Percentiles rank a stretch among this genome's conserved stretches.
These are phyloP conservation scores for Spicauda simplicius DNA, from an alignment of 2,888 invertebrate genomes.

Conservation along the genomic window DNA sequence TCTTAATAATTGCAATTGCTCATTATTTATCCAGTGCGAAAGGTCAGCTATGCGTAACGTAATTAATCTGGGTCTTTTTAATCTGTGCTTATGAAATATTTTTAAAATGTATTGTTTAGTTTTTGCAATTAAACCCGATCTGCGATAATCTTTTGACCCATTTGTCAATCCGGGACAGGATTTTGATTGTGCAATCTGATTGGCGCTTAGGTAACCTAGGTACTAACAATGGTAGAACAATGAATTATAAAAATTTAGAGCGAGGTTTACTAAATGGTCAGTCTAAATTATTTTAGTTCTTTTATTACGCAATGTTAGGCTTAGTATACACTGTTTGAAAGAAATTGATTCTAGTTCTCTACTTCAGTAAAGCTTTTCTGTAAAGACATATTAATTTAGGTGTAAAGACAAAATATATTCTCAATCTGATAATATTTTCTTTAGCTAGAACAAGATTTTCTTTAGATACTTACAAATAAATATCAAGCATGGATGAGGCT, in stretches of 20 bases:
- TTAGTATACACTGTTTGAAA: too few species aligned
- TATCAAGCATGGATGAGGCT: too few species aligned
- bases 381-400: too few species aligned
- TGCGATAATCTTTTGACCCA: slow-evolving; percentile 35
- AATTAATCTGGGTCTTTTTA: slow-evolving; percentile 32
- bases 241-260: slow-evolving; percentile 9
- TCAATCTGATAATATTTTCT: too few species aligned
- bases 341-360: too few species aligned
- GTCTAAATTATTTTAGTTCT: background rate
- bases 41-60: slow-evolving; percentile 28
- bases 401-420: too few species aligned
- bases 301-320: background rate
- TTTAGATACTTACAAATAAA: too few species aligned
- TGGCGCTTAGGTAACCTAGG: slow-evolving; percentile 13
- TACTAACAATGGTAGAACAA: slow-evolving; percentile 11
- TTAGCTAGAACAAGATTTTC: too few species aligned
- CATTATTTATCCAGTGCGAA: slow-evolving; percentile 36
- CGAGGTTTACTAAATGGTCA: background rate
- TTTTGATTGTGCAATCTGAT: slow-evolving; percentile 18
- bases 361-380: too few species aligned
- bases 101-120: slow-evolving; percentile 29
- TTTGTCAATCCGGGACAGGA: slow-evolving; percentile 24
- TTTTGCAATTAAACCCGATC: slow-evolving; percentile 33
- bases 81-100: slow-evolving; percentile 32
- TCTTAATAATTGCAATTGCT: slow-evolving; percentile 26